phyloP scores from a whole-genome alignment of 2,797 vertebrate genomes.

The Momotus momota region DNA sequence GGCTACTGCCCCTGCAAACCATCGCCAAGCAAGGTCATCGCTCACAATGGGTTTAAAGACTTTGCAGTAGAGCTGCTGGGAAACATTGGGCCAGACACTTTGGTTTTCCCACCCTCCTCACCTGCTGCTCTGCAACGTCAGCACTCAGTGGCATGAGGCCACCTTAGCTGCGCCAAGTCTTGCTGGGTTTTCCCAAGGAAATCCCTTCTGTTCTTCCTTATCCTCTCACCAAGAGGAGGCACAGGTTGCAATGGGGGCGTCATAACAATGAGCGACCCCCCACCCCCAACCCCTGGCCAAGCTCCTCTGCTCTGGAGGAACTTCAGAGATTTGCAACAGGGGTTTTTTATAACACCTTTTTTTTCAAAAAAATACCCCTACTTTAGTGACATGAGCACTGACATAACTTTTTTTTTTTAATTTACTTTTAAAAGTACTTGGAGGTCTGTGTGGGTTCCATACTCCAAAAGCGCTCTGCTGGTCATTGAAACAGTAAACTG shows the following conservation, averaged over 20 bases:
- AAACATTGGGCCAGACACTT: rapidly evolving
- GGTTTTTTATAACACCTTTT: not conserved
- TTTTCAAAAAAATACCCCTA: not conserved
- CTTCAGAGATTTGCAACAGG: too few species aligned
- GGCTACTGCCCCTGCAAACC: not conserved
- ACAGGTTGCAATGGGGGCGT: rapidly evolving
- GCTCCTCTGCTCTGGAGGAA: not conserved
- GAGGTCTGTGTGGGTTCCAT: not conserved
- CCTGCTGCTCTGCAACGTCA: not conserved
- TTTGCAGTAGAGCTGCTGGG: not conserved
- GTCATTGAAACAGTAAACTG: not conserved
- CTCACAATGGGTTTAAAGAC: not conserved
- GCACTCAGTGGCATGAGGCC: rapidly evolving
- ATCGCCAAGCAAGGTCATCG: not conserved
- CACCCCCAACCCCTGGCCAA: too few species aligned
- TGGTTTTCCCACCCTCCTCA: not conserved
- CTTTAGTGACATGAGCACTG: too few species aligned
- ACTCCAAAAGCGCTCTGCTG: not conserved
- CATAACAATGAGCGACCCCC: too few species aligned
- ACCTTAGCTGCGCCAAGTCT: not conserved
- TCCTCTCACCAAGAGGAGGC: not conserved
- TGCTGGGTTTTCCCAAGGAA: not conserved
- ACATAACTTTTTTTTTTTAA: not conserved
- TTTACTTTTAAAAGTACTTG: too few species aligned
- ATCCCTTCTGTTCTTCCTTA: not conserved